These are phyloP conservation scores for Cyclargus thomasi DNA, from an alignment of 1,140 invertebrate genomes.

Conservation along the genomic window DNA sequence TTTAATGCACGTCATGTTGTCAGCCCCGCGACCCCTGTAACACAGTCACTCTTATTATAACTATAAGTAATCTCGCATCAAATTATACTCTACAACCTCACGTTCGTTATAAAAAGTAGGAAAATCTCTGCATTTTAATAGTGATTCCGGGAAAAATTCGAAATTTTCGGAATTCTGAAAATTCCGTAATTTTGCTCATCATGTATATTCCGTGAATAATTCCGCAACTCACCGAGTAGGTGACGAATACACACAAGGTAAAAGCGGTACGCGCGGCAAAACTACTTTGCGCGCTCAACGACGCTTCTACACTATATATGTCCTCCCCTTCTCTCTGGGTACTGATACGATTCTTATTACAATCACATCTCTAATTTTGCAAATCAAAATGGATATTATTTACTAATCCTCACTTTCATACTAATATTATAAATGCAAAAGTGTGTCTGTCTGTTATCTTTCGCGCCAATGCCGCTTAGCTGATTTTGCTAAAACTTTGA, in stretches of 20 bases:
- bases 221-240: constrained; percentile 24
- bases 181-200: background rate
- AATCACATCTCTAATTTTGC: background rate
- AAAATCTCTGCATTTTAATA: background rate
- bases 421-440: no score
- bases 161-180: background rate
- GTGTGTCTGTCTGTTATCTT: no score
- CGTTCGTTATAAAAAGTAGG: background rate
- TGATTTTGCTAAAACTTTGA: no score
- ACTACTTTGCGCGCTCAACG: constrained; percentile 28
- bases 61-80: constrained; percentile 1
- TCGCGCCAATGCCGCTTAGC: background rate
- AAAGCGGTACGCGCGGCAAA: constrained; percentile 32
- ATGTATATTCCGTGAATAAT: background rate
- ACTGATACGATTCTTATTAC: constrained; percentile 25
- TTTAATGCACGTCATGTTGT: constrained; percentile 26
- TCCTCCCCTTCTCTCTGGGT: constrained; percentile 30
- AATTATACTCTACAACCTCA: no score
- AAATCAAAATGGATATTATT: background rate
- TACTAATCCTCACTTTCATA: no score
- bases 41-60: background rate
- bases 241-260: constrained; percentile 21
- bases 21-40: constrained; percentile 8
- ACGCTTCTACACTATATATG: constrained; percentile 50
- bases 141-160: no score